phyloP scores from a whole-genome alignment of 2,797 vertebrate genomes.

The Sternotherus odoratus region DNA sequence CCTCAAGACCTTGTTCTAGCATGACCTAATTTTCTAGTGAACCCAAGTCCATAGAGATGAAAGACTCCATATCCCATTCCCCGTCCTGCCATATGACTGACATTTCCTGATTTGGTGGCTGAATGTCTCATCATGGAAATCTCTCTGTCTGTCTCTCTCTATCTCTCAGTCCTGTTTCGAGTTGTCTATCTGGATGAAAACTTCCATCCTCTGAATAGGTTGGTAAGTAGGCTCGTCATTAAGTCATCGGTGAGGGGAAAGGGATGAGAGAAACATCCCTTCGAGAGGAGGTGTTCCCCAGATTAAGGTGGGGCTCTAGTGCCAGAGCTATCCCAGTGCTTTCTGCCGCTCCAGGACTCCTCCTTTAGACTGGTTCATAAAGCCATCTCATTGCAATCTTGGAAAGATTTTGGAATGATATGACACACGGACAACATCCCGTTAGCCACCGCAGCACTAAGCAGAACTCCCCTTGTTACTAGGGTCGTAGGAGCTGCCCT shows the following conservation, averaged over 20 bases:
- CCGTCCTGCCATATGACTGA: not conserved
- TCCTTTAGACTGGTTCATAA: not conserved
- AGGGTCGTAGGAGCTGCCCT: not conserved
- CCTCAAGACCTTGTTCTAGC: not conserved
- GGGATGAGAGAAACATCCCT: not conserved
- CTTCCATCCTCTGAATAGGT: slow-evolving; percentile 77
- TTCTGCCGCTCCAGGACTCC: not conserved
- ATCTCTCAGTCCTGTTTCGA: slow-evolving; percentile 86
- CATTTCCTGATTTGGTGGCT: slow-evolving; percentile 12
- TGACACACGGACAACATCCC: not conserved
- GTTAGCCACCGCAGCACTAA: not conserved
- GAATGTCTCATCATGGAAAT: slow-evolving; percentile 22
- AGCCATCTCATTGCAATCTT: not conserved
- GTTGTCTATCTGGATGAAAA: slow-evolving; percentile 83
- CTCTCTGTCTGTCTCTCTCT: slow-evolving; percentile 39
- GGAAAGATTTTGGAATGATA: not conserved
- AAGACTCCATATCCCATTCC: not conserved
- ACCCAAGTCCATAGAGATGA: not conserved
- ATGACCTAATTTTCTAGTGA: not conserved
- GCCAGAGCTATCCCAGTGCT: not conserved
- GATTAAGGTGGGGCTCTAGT: not conserved
- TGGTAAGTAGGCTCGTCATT: slow-evolving; percentile 65
- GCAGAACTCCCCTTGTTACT: not conserved
- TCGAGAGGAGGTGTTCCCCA: not conserved
- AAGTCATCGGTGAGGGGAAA: not conserved